A percentile compares a stretch with the other conserved stretches of the same genome.
These are phyloP conservation scores for Remorina albescens DNA, from an alignment of 2,797 vertebrate genomes.

Conservation along the genomic window DNA sequence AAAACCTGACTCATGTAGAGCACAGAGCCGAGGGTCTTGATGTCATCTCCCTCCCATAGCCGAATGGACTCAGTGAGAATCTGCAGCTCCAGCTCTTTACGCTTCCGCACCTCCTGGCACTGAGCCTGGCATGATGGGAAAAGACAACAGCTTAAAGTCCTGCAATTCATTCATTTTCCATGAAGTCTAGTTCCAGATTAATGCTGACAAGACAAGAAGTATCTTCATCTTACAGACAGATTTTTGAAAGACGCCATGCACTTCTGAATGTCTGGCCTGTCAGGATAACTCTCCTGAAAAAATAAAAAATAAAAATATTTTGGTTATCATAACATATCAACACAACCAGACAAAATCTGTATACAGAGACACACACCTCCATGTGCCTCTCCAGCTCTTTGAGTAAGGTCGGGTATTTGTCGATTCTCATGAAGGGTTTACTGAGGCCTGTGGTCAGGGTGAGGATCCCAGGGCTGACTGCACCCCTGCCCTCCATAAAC, in stretches of 20 bases:
- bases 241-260: conserved; percentile 96
- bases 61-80: conserved; percentile 96
- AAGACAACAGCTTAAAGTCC: conserved; percentile 5
- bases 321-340: not conserved
- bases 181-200: not conserved
- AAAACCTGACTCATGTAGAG: conserved; percentile 97
- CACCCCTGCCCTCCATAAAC: conserved; percentile 96
- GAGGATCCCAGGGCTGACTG: conserved; percentile 94
- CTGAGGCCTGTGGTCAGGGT: conserved; percentile 97
- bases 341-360: not conserved
- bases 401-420: conserved; percentile 96
- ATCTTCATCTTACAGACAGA: conserved; percentile 89
- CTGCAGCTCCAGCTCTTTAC: conserved; percentile 97
- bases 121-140: conserved; percentile 84
- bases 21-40: conserved; percentile 92
- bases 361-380: conserved; percentile 86
- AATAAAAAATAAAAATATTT: conserved; percentile 5
- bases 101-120: conserved; percentile 97
- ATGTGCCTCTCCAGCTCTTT: conserved; percentile 99
- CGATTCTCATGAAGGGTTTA: conserved; percentile 98
- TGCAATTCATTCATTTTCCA: not conserved
- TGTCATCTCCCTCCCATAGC: conserved; percentile 97
- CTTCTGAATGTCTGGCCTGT: conserved; percentile 95
- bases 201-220: conserved; percentile 8
- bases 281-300: conserved; percentile 91